A percentile compares a stretch with the other conserved stretches of the same genome.
Conservation (phyloP, 2,888 invertebrate genomes). For the Chesias legatella region DNA sequence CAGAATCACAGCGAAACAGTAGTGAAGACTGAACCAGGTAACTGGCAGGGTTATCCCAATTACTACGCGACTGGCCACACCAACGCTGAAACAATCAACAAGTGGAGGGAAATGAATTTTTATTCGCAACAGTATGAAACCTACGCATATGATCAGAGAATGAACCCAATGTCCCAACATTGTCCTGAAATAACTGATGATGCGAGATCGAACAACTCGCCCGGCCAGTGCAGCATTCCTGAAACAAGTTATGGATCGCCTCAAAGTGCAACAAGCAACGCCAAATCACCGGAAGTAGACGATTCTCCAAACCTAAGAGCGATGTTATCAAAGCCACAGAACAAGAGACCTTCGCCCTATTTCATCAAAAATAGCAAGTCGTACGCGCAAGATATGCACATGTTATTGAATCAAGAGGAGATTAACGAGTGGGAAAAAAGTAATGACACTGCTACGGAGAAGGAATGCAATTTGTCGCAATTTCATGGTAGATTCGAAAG, state of each 20-base stretch:
- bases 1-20: conserved; percentile 38
- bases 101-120: conserved; percentile 63
- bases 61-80: conserved; percentile 44
- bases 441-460: conserved; percentile 45
- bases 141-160: conserved; percentile 49
- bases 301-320: conserved; percentile 82
- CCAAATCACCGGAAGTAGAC: conserved; percentile 55
- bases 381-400: conserved; percentile 49
- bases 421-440: conserved; percentile 59
- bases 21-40: conserved; percentile 59
- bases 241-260: conserved; percentile 66
- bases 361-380: conserved; percentile 51
- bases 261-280: conserved; percentile 51
- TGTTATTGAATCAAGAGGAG: conserved; percentile 50
- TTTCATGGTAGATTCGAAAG: conserved; percentile 68
- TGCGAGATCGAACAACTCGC: conserved; percentile 53
- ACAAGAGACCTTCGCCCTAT: conserved; percentile 50
- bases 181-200: conserved; percentile 49
- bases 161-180: conserved; percentile 37
- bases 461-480: conserved; percentile 68
- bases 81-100: conserved; percentile 56
- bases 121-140: conserved; percentile 53
- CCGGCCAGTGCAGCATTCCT: conserved; percentile 58
- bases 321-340: conserved; percentile 65
- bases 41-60: conserved; percentile 54